Evolutionary conservation across 1,140 invertebrate genomes (phyloP), one percentile per base, ranked within the genome.

Genomic region (Scaptomyza graminum): DNA sequence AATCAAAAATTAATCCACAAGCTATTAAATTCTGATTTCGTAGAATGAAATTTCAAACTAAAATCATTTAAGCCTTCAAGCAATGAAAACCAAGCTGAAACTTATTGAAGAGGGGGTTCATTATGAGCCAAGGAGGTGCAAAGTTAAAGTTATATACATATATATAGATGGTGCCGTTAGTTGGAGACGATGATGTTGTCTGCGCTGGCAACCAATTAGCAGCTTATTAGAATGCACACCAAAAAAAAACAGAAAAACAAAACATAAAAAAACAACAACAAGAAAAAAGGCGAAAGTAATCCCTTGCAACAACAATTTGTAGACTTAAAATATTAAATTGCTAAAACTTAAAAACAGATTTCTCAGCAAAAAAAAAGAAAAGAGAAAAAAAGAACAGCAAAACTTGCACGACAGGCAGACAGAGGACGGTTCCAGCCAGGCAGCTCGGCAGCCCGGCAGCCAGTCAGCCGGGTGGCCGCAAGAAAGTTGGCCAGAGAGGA

Each of bases 261-360:
- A n/a, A 41, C 5, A 12, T 11, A 39, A n/a, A n/a, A 4, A 41
- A 41, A 41, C 3, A 37, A 9, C 8, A 37, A 37, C 11, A 34
- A 34, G 6, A 34, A 34, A 41, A n/a, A 39, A 41, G 8, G 8
- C 31, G 31, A 41, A 77, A 67, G 51, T 83, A 88, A 88, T 83
- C 84, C 84, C 62, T 59, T 78, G 62, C 84, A 78, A 66, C 83
- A 87, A 88, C 83, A 83, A 79, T 88, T 81, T 88, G 83, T 88
- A 67, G 83, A 89, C 84, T 88, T 88, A 88, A 88, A 88, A 88
- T 88, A 88, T 88, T 88, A 88, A 88, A 88, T 88, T 88, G 83
- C 83, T 88, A 51, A 88, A 88, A 88, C 84, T 88, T 88, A 70
- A 83, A 83, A 83, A 88, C 79, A 88, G 83, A 87, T 88, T 87